Evolutionary conservation across 2,113 vertebrate species (phyloP), one percentile per base, ranked within the genome.

Genomic region (Suricata suricatta): DNA sequence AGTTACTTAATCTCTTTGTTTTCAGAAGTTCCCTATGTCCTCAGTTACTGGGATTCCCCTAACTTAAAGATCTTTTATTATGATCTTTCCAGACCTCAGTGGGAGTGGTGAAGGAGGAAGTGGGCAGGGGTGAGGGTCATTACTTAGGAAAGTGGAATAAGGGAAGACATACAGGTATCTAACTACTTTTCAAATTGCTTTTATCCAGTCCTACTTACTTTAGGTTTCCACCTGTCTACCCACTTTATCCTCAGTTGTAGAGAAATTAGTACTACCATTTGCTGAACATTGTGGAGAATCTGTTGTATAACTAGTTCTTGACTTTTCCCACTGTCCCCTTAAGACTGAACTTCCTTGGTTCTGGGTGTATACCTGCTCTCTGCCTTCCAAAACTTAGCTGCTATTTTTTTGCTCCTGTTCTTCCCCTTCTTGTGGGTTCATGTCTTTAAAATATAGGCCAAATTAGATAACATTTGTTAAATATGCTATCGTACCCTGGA

Each of bases 391-490:
- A 95, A 79, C 69, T 77, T 50, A 14, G 6, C 82, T 79, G 17
- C 35, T 3, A 44, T 82, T 88, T 90, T 21, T 90, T 21, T 5
- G 66, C 4, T 84, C 29, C 19, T 83, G 9, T 74, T 83, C 52
- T 64, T 95, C 29, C 14, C n/a, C 2, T 83, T 82, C 38, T 79
- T 74, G 3, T 72, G 31, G 57, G 7, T 41, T 89, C 31, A 64
- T n/a, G 4, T 69, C 19, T 89, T 93, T n/a, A 3, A 25, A 54
- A 85, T 66, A 93, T 17, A 85, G 57, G 33, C 1, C 83, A 81
- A 60, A 83, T 90, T 60, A 79, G 41, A 71, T 35, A 25, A 25
- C 33, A 33, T 92, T 93, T 90, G 14, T 93, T 96, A 25, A 95
- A 12, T 90, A 66, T 23, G 7, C 33, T 57, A 0, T 63, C 38